A percentile compares a stretch with the other conserved stretches of the same genome.
Conservation (phyloP, 2,888 invertebrate genomes). For the Euzophera pinguis region DNA sequence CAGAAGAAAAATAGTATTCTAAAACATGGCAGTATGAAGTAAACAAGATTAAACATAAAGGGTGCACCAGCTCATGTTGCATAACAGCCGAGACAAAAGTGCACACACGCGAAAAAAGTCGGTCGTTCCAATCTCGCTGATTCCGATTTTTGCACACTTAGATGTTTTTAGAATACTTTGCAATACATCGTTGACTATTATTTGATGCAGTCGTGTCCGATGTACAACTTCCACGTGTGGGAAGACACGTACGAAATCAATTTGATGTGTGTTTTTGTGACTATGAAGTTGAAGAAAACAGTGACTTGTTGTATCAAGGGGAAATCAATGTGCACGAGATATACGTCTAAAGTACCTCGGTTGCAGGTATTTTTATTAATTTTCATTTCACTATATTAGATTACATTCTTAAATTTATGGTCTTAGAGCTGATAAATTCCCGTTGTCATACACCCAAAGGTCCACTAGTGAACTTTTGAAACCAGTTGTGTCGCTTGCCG, state of each 20-base stretch:
- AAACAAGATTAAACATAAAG: conserved; percentile 27
- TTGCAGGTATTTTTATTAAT: conserved; percentile 25
- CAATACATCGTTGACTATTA: conserved; percentile 42
- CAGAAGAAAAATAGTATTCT: not conserved
- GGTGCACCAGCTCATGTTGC: conserved; percentile 53
- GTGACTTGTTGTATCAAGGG: conserved; percentile 64
- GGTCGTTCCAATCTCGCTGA: conserved; percentile 66
- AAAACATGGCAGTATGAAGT: conserved; percentile 15
- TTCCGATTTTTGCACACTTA: conserved; percentile 44
- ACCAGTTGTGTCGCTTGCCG: too few relatives aligned
- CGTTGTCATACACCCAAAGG: too few relatives aligned
- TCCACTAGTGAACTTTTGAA: too few relatives aligned
- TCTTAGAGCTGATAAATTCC: too few relatives aligned
- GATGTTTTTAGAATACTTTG: conserved; percentile 53
- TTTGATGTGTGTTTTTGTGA: conserved; percentile 30
- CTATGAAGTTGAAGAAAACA: conserved; percentile 69
- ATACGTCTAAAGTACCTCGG: conserved; percentile 37
- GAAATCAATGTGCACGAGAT: conserved; percentile 55
- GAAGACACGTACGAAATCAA: conserved; percentile 15
- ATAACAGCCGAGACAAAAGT: conserved; percentile 44
- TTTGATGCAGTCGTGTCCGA: conserved; percentile 49
- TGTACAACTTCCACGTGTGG: conserved; percentile 41
- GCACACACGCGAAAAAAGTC: conserved; percentile 54
- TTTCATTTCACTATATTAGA: not conserved
- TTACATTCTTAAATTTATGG: too few relatives aligned